phyloP scores from a whole-genome alignment of 2,888 invertebrate species.

The Agrochola lota region DNA sequence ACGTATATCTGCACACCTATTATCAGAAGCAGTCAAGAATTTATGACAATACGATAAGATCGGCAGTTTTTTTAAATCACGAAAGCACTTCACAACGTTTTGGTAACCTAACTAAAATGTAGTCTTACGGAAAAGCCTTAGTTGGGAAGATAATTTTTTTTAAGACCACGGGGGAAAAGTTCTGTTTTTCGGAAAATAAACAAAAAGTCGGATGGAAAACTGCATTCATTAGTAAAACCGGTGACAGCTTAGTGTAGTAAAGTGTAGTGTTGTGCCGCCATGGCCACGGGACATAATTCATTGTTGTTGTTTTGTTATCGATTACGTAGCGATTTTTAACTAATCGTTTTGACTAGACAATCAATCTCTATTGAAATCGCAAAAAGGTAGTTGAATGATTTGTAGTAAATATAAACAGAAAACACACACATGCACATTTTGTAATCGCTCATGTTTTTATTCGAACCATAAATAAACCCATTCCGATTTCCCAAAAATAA shows the following conservation, averaged over 20 bases:
- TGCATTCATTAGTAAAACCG: not conserved
- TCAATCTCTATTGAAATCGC: no score
- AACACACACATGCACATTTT: not conserved
- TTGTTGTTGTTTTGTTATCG: not conserved
- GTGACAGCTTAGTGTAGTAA: not conserved
- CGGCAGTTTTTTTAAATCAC: conserved; percentile 19
- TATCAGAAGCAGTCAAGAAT: conserved; percentile 41
- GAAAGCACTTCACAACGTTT: conserved; percentile 13
- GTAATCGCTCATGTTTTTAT: no score
- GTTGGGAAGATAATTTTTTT: not conserved
- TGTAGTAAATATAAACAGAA: not conserved
- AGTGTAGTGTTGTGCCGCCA: not conserved
- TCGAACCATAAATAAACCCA: no score
- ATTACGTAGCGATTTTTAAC: not conserved
- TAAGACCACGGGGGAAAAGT: not conserved
- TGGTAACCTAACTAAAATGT: not conserved
- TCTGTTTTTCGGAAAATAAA: not conserved
- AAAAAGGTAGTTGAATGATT: not conserved
- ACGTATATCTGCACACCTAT: conserved; percentile 34
- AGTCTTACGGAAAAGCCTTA: not conserved
- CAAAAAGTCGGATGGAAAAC: not conserved
- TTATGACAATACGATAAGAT: conserved; percentile 52
- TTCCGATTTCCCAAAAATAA: no score
- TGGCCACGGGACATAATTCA: not conserved
- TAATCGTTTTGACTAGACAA: not conserved